Base-by-base conservation (phyloP, 2,888 invertebrate species). In the Dasysyrphus albostriatus region DNA sequence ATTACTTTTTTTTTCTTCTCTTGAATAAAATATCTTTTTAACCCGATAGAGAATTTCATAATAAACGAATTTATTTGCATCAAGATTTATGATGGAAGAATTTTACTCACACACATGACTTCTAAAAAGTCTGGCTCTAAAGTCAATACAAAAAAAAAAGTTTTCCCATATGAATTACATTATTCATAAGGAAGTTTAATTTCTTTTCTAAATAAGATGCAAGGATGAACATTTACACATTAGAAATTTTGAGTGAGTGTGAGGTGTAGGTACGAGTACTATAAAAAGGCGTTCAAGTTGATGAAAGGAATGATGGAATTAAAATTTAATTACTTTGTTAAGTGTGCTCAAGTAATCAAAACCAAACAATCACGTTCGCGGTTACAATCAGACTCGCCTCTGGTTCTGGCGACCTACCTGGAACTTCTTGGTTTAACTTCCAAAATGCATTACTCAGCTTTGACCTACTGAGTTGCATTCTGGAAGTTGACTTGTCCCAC, bases 61-160 rank as follows among this genome's bases (percentile, higher is more conserved):
- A n/a, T 19, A 19, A 59, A 59, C 5, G 14, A 59, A 6, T 14
- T 37, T 39, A 9, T 42, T 42, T 39, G 10, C 19, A 37, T 39
- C 6, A 19, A 3, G 1, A 19, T 1, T 24, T 16, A 16, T 39
- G 59, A 37, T 39, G 29, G 12, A 12, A 32, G 47, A 65, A 16
- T 65, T 32, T 44, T 32, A 24, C 3, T 1, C 10, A 16, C 47
- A 47, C 47, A 65, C 16, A 47, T 34, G 5, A 9, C 32, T 32
- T 47, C n/a, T 32, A 0, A 65, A 65, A 47, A 47, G 16, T 65
- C 65, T 47, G 47, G 10, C 29, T 24, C 24, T 47, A 34, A 63
- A 65, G 65, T 65, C 44, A 65, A 47, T 47, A n/a, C n/a, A n/a
- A n/a, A 61, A 32, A 63, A 59, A 63, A 59, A 63, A 44, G 44